Evolutionary conservation across 37 sponge, comb jelly and placozoan species (phyloP), one percentile per base, ranked within the genome.

Genomic region (Chondrilla cf. caribensis): DNA sequence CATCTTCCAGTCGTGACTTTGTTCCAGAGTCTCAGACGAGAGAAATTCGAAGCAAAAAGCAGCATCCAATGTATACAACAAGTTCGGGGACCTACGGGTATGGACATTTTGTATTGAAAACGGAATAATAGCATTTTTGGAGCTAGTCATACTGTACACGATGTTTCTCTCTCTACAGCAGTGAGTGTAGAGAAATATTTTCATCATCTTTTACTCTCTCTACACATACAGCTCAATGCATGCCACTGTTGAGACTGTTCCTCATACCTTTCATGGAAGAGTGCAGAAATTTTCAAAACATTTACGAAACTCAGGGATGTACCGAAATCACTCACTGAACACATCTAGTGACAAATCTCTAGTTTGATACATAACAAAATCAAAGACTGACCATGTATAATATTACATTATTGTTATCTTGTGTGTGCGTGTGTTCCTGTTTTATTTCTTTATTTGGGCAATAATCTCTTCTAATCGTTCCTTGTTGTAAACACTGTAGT

Each of bases 271-370:
- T 38, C 87, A 87, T 42, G 87, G 87, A 32, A 73, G 32, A 32
- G 72, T 77, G 0, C 82, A 87, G 36, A 59, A 59, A 40, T 87
- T 87, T 24, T 82, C 87, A 62, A 78, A 87, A 36, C 71, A 82
- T 9, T 60, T 89, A 17, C 85, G 87, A 26, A 79, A 75, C 33
- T 86, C 89, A 58, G 93, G 93, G 40, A 92, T 92, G 93, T 89
- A 83, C 80, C 75, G 93, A 15, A 92, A 92, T 43, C 89, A 89
- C 65, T 92, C 93, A 38, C 82, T 92, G 29, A 92, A 92, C 60
- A 92, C 89, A 77, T 76, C 81, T 38, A 38, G 22, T 8, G 89
- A 92, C 84, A 73, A 70, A 35, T 80, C 85, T 40, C 71, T 22
- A 22, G 88, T 91, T n/a, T 91, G 58, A 83, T 3, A 21, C 11